Evolutionary conservation across 2,113 vertebrate species (phyloP).

Genomic region (Reinhardtius hippoglossoides): DNA sequence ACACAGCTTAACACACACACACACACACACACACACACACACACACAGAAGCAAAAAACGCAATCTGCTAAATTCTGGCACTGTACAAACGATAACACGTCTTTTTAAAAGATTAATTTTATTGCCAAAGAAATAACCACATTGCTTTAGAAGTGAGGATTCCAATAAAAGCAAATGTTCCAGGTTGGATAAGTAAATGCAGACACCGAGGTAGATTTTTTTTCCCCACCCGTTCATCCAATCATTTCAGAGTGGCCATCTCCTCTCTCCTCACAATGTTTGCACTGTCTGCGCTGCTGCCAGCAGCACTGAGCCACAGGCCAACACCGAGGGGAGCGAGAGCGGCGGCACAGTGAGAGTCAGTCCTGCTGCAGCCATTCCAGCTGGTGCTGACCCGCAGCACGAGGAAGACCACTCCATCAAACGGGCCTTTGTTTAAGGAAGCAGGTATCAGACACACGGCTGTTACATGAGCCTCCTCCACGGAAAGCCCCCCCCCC

Average conservation of each 20-base stretch:
- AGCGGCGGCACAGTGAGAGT: constrained; percentile 33
- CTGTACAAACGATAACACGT: not conserved
- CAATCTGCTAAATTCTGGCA: too few species aligned
- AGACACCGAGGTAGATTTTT: too few species aligned
- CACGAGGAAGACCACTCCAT: constrained; percentile 37
- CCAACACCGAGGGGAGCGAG: constrained; percentile 18
- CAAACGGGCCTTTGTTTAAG: constrained; percentile 64
- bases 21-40: not conserved
- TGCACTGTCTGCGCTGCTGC: not conserved
- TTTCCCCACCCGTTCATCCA: too few species aligned
- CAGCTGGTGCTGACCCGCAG: constrained; percentile 26
- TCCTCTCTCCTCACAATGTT: not conserved
- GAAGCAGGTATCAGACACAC: constrained; percentile 44
- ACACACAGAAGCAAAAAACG: too few species aligned
- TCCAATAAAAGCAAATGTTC: not conserved
- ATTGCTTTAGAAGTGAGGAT: not conserved
- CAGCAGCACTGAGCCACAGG: constrained; percentile 8
- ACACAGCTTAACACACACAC: not conserved
- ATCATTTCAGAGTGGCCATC: too few species aligned
- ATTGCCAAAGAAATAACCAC: not conserved
- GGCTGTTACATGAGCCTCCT: constrained; percentile 38
- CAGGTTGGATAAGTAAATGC: too few species aligned
- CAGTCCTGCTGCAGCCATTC: constrained; percentile 25
- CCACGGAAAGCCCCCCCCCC: constrained; percentile 13
- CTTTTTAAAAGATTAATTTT: not conserved